Evolutionary conservation across 2,113 vertebrate species (phyloP).

Genomic region (Pseudopodoces humilis): DNA sequence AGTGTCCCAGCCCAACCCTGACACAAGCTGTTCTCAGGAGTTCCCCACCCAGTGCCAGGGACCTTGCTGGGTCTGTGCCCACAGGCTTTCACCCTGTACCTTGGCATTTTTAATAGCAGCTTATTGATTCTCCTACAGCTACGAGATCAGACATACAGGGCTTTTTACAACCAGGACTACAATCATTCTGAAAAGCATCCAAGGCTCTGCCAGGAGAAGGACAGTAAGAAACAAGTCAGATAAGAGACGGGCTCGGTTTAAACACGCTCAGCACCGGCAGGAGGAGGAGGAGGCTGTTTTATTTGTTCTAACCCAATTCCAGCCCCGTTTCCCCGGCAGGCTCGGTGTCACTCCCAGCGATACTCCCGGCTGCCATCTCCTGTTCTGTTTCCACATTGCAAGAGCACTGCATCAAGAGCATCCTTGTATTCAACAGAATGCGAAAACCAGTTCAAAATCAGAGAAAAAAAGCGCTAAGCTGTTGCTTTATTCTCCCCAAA

Average conservation of each 20-base stretch:
- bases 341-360: background rate
- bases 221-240: background rate
- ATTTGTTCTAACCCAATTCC: background rate
- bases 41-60: background rate
- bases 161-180: background rate
- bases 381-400: background rate
- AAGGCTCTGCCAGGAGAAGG: background rate
- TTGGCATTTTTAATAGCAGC: background rate
- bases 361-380: constrained; percentile 52
- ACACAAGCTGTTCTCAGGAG: background rate
- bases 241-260: background rate
- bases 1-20: background rate
- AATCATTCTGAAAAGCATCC: background rate
- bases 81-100: background rate
- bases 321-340: background rate
- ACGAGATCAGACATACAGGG: background rate
- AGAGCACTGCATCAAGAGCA: too few species aligned
- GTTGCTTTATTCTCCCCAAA: background rate
- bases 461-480: background rate
- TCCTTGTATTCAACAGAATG: background rate
- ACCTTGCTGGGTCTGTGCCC: background rate
- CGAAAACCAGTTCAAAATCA: fast-evolving
- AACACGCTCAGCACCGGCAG: background rate
- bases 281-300: background rate
- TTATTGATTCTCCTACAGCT: background rate